Percentiles rank a stretch among this genome's conserved stretches.
Evolutionary conservation across 2,888 invertebrate species (phyloP).

Genomic region (Limnephilus auricula): DNA sequence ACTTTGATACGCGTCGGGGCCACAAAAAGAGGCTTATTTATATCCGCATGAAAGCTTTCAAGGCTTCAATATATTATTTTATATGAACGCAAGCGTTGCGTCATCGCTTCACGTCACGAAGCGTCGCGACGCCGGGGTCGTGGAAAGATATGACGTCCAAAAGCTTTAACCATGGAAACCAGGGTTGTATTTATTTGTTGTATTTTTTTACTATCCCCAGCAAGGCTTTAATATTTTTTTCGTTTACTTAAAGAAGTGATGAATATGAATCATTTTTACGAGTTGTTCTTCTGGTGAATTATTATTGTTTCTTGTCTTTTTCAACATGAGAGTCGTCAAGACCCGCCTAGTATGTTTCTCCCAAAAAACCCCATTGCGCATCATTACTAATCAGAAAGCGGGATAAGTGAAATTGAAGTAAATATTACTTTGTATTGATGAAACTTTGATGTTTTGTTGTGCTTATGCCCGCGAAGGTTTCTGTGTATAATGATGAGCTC

Average conservation of each 20-base stretch:
- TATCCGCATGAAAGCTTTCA: not conserved
- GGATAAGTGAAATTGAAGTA: too few relatives aligned
- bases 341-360: too few relatives aligned
- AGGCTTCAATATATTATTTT: constrained; percentile 10
- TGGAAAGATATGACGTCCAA: not conserved
- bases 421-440: too few relatives aligned
- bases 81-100: not conserved
- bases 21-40: constrained; percentile 2
- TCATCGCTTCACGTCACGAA: not conserved
- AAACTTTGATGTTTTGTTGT: too few relatives aligned
- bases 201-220: not conserved
- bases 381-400: too few relatives aligned
- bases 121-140: not conserved
- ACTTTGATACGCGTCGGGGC: not conserved
- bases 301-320: too few relatives aligned
- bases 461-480: too few relatives aligned
- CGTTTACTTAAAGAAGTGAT: not conserved
- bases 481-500: too few relatives aligned
- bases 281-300: too few relatives aligned
- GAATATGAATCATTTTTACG: too few relatives aligned
- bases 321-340: too few relatives aligned
- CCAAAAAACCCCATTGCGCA: too few relatives aligned
- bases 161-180: not conserved
- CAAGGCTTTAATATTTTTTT: not conserved
- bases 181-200: not conserved